These are phyloP conservation scores for Trichogramma pretiosum DNA, from an alignment of 1,140 invertebrate genomes.

Conservation along the genomic window DNA sequence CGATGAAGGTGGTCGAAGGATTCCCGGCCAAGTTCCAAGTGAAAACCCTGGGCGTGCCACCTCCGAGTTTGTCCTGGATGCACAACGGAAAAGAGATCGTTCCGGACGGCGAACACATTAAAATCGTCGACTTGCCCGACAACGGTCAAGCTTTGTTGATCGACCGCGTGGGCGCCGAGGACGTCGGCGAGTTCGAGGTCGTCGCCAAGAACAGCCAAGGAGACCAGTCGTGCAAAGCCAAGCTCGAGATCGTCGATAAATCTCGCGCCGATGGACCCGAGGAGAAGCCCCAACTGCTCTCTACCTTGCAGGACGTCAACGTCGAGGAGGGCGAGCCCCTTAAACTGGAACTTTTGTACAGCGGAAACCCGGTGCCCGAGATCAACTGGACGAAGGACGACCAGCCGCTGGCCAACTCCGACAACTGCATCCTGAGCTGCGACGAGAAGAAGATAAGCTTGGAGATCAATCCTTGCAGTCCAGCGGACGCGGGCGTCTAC, in stretches of 20 bases:
- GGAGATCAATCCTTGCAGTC: constrained; percentile 61
- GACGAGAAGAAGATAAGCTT: constrained; percentile 73
- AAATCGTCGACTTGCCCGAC: constrained; percentile 58
- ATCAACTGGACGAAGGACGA: constrained; percentile 78
- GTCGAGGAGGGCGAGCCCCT: constrained; percentile 70
- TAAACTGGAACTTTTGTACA: constrained; percentile 57
- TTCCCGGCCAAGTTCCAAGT: constrained; percentile 73
- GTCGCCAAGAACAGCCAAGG: constrained; percentile 68
- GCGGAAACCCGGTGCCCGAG: constrained; percentile 80
- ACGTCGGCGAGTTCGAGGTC: constrained; percentile 69
- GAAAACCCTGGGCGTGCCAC: constrained; percentile 64
- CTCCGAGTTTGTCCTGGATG: constrained; percentile 65
- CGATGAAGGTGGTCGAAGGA: constrained; percentile 68
- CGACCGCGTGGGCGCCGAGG: constrained; percentile 54
- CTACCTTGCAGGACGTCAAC: constrained; percentile 61
- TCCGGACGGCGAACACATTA: constrained; percentile 61
- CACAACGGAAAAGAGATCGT: constrained; percentile 68
- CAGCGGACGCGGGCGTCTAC: constrained; percentile 71
- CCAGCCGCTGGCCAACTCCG: constrained; percentile 52
- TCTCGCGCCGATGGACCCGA: constrained; percentile 54
- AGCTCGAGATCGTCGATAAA: constrained; percentile 57
- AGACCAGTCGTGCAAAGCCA: constrained; percentile 57
- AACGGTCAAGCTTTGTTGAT: constrained; percentile 58
- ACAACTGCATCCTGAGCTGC: constrained; percentile 61
- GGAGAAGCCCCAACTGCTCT: constrained; percentile 66